Percentiles rank a stretch among this genome's conserved stretches.
phyloP scores from a whole-genome alignment of 92 coral and sea anemone genomes.

The Anthopleura xanthogrammica region DNA sequence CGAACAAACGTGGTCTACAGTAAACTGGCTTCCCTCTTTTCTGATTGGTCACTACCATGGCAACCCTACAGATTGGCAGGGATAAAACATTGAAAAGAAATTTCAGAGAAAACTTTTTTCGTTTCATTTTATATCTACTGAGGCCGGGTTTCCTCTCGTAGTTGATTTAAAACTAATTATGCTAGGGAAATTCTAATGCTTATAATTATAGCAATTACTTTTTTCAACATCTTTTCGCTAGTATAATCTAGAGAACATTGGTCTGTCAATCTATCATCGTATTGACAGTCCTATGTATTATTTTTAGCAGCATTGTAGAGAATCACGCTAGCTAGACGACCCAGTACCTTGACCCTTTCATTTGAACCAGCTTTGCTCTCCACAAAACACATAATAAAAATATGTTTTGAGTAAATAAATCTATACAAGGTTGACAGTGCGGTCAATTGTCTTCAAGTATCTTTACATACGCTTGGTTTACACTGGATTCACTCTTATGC shows the following conservation, averaged over 20 bases:
- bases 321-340: background rate
- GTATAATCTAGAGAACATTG: background rate
- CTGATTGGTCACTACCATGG: background rate
- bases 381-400: background rate
- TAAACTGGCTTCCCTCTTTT: background rate
- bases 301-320: background rate
- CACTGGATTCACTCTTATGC: background rate
- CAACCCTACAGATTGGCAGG: background rate
- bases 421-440: background rate
- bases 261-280: background rate
- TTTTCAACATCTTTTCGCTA: background rate
- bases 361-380: background rate
- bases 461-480: background rate
- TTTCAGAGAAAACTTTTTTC: background rate
- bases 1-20: background rate
- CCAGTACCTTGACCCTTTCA: background rate
- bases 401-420: background rate
- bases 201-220: background rate
- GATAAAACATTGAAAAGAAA: background rate
- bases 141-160: background rate
- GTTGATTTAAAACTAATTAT: background rate
- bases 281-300: background rate
- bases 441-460: constrained; percentile 1
- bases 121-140: no score
- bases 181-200: background rate